Percentiles rank a stretch among this genome's conserved stretches.
Conservation (phyloP, 2,113 vertebrate genomes). For the Enhydra lutris region DNA sequence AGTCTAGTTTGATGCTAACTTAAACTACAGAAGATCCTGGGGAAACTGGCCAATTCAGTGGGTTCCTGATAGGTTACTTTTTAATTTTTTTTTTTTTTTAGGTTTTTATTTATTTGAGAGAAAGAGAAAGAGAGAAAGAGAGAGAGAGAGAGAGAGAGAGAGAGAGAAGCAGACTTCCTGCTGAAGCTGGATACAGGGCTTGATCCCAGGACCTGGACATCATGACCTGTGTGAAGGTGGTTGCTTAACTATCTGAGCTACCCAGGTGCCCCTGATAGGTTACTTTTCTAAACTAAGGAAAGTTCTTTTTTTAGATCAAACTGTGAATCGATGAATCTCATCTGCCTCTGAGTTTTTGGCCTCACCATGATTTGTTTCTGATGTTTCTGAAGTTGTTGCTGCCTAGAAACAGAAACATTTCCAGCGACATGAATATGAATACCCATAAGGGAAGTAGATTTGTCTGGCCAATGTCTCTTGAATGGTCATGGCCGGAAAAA, state of each 20-base stretch:
- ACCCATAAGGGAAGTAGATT: neutral
- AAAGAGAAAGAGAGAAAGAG: too few relatives aligned
- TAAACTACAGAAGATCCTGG: neutral
- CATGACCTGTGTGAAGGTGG: too few relatives aligned
- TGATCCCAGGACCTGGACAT: too few relatives aligned
- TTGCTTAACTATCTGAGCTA: neutral
- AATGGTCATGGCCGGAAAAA: neutral
- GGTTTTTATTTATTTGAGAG: too few relatives aligned
- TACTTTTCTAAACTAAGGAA: neutral
- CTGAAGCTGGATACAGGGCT: too few relatives aligned
- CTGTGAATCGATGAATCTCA: neutral
- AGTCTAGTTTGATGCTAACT: neutral
- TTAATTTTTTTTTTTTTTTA: too few relatives aligned
- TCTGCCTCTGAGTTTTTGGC: neutral
- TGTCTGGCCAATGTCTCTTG: neutral
- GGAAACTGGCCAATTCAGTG: neutral
- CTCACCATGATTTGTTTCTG: constrained; percentile 36
- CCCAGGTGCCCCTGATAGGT: neutral
- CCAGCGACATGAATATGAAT: neutral
- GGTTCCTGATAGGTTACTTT: neutral
- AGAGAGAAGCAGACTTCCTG: too few relatives aligned
- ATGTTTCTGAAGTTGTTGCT: constrained; percentile 26
- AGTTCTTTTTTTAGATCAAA: neutral
- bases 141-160: too few relatives aligned
- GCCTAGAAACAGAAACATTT: neutral